A percentile compares a stretch with the other conserved stretches of the same genome.
phyloP scores from a whole-genome alignment of 2,888 invertebrate species.

The Eupithecia subumbrata region DNA sequence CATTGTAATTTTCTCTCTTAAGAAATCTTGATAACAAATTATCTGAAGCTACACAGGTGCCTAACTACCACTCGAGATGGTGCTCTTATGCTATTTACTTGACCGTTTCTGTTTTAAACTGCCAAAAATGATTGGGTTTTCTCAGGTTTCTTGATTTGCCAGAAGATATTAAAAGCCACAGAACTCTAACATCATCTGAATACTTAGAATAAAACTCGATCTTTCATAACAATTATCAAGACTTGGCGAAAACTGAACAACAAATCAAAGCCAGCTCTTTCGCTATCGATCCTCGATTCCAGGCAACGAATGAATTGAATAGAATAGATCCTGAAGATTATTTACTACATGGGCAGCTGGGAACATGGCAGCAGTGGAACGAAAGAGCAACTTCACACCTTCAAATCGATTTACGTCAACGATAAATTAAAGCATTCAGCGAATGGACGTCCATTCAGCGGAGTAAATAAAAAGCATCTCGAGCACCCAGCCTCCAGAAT shows the following conservation, averaged over 20 bases:
- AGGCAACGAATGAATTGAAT: slow-evolving; percentile 10
- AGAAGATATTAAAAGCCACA: background rate
- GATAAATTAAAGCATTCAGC: slow-evolving; percentile 74
- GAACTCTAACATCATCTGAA: background rate
- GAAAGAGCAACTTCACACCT: slow-evolving; percentile 66
- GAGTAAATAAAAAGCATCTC: slow-evolving; percentile 72
- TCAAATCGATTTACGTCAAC: slow-evolving; percentile 75
- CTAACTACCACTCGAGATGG: too few relatives aligned
- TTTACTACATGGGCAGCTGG: slow-evolving; percentile 50
- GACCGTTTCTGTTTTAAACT: too few relatives aligned
- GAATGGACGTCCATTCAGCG: slow-evolving; percentile 69
- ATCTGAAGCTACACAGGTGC: too few relatives aligned
- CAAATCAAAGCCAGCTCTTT: background rate
- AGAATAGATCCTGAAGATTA: slow-evolving; percentile 24
- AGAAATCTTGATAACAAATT: too few relatives aligned
- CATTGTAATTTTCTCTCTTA: too few relatives aligned
- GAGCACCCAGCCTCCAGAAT: slow-evolving; percentile 80
- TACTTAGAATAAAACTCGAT: background rate
- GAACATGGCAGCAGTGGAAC: slow-evolving; percentile 48
- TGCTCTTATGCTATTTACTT: too few relatives aligned
- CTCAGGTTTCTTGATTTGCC: too few relatives aligned
- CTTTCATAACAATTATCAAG: background rate
- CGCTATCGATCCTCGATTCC: background rate
- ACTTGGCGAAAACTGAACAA: background rate
- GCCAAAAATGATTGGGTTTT: too few relatives aligned